Percentiles rank a stretch among this genome's conserved stretches.
These are phyloP conservation scores for Gasterosteus aculeatus DNA, from an alignment of 2,113 vertebrate species.

Conservation along the genomic window DNA sequence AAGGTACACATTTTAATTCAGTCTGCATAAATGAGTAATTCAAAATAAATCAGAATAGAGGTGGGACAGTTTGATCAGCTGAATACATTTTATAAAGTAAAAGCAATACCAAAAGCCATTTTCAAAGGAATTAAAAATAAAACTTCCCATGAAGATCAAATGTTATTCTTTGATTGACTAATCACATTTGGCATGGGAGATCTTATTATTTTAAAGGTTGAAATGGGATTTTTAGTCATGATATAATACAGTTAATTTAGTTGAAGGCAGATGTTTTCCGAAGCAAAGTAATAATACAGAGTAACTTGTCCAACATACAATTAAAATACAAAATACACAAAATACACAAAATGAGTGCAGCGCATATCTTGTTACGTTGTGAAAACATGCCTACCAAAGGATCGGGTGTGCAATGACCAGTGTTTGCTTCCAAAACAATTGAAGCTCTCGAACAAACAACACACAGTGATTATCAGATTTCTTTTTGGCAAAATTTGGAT, in stretches of 20 bases:
- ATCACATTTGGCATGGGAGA: background rate
- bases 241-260: background rate
- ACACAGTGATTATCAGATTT: constrained; percentile 48
- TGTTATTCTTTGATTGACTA: background rate
- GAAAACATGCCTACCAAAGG: constrained; percentile 49
- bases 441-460: constrained; percentile 31
- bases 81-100: background rate
- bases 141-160: background rate
- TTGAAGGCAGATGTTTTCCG: constrained; percentile 11
- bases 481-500: constrained; percentile 31
- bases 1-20: background rate
- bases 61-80: background rate
- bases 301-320: constrained; percentile 9
- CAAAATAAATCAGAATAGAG: background rate
- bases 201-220: background rate
- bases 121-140: background rate
- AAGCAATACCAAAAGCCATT: background rate
- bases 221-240: background rate
- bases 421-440: constrained; percentile 25
- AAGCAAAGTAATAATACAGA: constrained; percentile 23
- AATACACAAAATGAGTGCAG: constrained; percentile 32
- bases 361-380: constrained; percentile 17
- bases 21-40: background rate
- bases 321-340: constrained; percentile 26
- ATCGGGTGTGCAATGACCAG: constrained; percentile 34